Evolutionary conservation across 2,797 vertebrate species (phyloP).

Genomic region (Alcedo atthis): DNA sequence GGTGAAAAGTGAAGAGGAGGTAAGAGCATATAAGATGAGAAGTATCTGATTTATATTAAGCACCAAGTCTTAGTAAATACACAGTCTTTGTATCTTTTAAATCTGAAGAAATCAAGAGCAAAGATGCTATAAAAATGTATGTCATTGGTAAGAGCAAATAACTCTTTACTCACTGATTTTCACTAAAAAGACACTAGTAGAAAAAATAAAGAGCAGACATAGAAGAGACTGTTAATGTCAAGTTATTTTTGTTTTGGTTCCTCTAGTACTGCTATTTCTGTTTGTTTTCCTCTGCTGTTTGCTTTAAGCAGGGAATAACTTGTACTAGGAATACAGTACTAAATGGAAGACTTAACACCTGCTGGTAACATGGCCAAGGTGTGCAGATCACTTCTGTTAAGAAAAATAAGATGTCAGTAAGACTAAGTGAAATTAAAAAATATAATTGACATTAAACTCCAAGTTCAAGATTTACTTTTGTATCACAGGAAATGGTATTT

Average conservation of each 20-base stretch:
- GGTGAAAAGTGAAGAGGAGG: background rate
- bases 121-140: background rate
- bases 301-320: background rate
- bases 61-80: background rate
- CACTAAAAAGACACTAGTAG: background rate
- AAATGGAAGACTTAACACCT: background rate
- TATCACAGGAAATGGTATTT: background rate
- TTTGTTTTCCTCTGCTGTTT: background rate
- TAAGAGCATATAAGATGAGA: no score
- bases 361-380: background rate
- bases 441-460: background rate
- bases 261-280: background rate
- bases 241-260: background rate
- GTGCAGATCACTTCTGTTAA: background rate
- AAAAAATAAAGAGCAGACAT: background rate
- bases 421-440: background rate
- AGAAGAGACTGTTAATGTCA: background rate
- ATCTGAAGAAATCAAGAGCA: background rate
- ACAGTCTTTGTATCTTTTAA: background rate
- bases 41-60: background rate
- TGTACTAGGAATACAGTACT: background rate
- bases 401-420: background rate
- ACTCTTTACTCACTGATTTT: background rate
- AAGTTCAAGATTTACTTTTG: background rate
- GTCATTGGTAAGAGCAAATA: background rate